Percentiles rank a stretch among this genome's conserved stretches.
Evolutionary conservation across 1,140 invertebrate species (phyloP).

Genomic region (Elymnias hypermnestra): DNA sequence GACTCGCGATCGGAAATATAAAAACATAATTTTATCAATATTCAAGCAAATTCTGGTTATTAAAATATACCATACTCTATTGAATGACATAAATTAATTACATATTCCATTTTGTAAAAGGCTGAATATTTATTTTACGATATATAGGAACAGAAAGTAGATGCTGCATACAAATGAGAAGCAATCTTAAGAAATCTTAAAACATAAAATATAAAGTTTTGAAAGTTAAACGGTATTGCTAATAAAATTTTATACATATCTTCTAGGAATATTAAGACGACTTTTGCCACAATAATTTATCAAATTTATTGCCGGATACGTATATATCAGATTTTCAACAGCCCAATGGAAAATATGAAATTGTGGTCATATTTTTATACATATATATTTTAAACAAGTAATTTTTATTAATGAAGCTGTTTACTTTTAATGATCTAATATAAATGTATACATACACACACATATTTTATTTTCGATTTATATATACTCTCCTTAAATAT

Average conservation of each 20-base stretch:
- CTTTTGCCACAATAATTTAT: background rate
- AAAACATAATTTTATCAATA: no score
- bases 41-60: background rate
- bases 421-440: no score
- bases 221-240: slow-evolving; percentile 5
- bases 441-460: no score
- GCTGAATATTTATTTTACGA: background rate
- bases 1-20: no score
- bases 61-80: background rate
- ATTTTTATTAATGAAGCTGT: no score
- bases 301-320: no score
- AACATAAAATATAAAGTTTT: slow-evolving; percentile 4
- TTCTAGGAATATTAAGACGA: background rate
- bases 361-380: no score
- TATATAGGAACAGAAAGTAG: slow-evolving; percentile 14
- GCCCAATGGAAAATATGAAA: no score
- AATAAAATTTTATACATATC: slow-evolving; percentile 8
- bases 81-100: background rate
- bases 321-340: no score
- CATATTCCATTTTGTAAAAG: background rate
- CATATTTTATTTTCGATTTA: no score
- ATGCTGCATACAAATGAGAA: slow-evolving; percentile 15
- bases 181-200: slow-evolving; percentile 11
- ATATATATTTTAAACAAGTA: no score
- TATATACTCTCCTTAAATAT: no score